phyloP scores from a whole-genome alignment of 2,797 vertebrate species.

The Acipenser oxyrinchus region DNA sequence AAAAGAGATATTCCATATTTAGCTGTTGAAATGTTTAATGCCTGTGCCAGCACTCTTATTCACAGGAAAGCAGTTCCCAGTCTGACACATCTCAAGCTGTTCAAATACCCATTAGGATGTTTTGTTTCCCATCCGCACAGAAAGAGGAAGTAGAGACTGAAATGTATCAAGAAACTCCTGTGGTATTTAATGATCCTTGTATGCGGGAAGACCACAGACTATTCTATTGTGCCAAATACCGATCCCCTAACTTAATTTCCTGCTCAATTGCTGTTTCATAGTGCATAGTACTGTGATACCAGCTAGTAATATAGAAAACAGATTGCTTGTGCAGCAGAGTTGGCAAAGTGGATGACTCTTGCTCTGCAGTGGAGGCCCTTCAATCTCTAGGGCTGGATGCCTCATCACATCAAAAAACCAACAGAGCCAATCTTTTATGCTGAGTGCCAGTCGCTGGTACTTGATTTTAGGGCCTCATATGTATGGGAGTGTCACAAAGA shows the following conservation, averaged over 20 bases:
- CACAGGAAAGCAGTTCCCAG: slow-evolving; percentile 61
- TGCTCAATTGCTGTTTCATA: slow-evolving; percentile 83
- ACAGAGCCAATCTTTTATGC: slow-evolving; percentile 71
- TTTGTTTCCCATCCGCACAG: slow-evolving; percentile 59
- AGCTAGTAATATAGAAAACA: slow-evolving; percentile 79
- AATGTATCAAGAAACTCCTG: slow-evolving; percentile 70
- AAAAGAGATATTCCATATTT: slow-evolving; percentile 39
- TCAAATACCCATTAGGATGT: slow-evolving; percentile 75
- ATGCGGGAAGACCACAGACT: slow-evolving; percentile 67
- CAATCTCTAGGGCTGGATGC: slow-evolving; percentile 67
- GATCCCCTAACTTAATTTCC: slow-evolving; percentile 82
- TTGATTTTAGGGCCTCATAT: slow-evolving; percentile 55
- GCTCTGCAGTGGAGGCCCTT: slow-evolving; percentile 58
- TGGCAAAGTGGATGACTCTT: slow-evolving; percentile 54
- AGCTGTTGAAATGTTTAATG: slow-evolving; percentile 51
- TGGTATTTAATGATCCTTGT: slow-evolving; percentile 80
- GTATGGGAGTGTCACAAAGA: too few species aligned
- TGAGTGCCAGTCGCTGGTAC: slow-evolving; percentile 74
- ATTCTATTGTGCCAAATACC: slow-evolving; percentile 73
- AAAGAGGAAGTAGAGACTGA: slow-evolving; percentile 43
- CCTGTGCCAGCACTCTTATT: slow-evolving; percentile 55
- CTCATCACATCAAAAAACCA: slow-evolving; percentile 73
- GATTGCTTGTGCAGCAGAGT: slow-evolving; percentile 69
- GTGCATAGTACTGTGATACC: slow-evolving; percentile 76
- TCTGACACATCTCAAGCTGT: slow-evolving; percentile 68